Evolutionary conservation across 2,888 invertebrate species (phyloP).

Genomic region (Ferrisia virgata): DNA sequence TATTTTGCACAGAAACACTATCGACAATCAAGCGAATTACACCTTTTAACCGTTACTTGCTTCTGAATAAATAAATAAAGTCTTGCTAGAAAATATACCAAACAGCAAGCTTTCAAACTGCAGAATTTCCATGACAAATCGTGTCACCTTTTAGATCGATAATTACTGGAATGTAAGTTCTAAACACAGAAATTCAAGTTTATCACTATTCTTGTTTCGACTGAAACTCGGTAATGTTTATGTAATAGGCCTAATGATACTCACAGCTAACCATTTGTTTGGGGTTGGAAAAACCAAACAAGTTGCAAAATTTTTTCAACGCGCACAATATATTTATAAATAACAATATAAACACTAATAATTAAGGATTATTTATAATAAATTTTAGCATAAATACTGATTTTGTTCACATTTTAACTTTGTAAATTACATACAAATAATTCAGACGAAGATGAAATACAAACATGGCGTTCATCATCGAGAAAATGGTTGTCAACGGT

Average conservation of each 20-base stretch:
- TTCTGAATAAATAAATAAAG: slow-evolving; percentile 1
- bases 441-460: not conserved
- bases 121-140: slow-evolving; percentile 33
- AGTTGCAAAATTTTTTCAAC: not conserved
- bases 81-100: not conserved
- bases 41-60: slow-evolving; percentile 34
- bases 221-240: not conserved
- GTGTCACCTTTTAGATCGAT: not conserved
- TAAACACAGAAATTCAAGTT: not conserved
- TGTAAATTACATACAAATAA: not conserved
- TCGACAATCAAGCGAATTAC: not conserved
- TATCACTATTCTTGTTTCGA: not conserved
- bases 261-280: not conserved
- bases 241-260: slow-evolving; percentile 24
- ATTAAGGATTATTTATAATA: not conserved
- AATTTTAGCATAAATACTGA: not conserved
- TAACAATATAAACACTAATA: not conserved
- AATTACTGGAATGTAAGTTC: not conserved
- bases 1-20: not conserved
- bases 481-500: not conserved
- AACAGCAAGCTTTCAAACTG: not conserved
- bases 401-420: not conserved
- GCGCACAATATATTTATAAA: not conserved
- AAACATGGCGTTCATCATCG: slow-evolving; percentile 28
- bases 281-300: not conserved